phyloP scores from a whole-genome alignment of 2,113 vertebrate genomes.

The Garra rufa region DNA sequence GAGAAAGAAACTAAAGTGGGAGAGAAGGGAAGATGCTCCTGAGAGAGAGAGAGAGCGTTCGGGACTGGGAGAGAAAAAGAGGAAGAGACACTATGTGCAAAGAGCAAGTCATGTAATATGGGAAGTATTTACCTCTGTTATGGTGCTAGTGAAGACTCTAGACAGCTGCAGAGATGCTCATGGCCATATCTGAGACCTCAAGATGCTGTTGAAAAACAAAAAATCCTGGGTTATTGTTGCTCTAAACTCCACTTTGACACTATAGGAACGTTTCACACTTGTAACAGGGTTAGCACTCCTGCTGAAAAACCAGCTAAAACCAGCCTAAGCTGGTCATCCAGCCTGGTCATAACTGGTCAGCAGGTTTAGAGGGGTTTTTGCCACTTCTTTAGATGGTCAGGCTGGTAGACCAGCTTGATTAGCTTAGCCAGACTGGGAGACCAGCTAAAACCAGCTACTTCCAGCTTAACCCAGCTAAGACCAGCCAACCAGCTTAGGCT shows the following conservation, averaged over 20 bases:
- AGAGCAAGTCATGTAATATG: not conserved
- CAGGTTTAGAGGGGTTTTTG: too few relatives aligned
- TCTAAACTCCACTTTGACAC: not conserved
- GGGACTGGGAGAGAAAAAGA: not conserved
- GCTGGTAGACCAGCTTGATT: too few relatives aligned
- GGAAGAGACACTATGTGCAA: not conserved
- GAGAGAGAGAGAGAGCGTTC: slow-evolving; percentile 23
- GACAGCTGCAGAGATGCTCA: not conserved
- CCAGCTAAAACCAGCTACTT: too few relatives aligned
- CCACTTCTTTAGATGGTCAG: too few relatives aligned
- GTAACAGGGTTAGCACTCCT: not conserved
- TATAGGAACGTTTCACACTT: not conserved
- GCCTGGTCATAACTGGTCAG: too few relatives aligned
- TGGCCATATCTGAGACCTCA: not conserved
- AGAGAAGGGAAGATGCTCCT: slow-evolving; percentile 12
- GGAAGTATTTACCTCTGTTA: slow-evolving; percentile 21
- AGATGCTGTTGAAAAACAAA: not conserved
- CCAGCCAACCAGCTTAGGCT: too few relatives aligned
- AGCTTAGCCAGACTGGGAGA: too few relatives aligned
- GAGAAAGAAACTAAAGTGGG: not conserved
- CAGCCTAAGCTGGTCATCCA: too few relatives aligned
- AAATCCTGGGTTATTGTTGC: not conserved
- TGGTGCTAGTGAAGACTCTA: not conserved
- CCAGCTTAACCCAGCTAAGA: too few relatives aligned
- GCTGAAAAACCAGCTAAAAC: too few relatives aligned